Evolutionary conservation across 2,113 vertebrate species (phyloP).

Genomic region (Donacobius atricapilla): DNA sequence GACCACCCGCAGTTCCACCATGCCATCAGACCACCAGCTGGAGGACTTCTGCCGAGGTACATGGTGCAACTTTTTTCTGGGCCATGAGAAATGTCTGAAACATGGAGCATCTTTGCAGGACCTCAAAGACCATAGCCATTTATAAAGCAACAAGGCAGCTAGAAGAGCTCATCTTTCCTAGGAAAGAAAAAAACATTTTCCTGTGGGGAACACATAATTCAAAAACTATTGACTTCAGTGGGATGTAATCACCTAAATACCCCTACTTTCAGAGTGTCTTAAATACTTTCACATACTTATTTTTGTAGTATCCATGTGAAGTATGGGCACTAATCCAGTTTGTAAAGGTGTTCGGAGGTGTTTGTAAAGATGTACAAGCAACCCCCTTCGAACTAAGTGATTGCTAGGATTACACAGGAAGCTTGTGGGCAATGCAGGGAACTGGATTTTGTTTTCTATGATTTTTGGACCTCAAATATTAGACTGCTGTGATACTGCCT

Average conservation of each 20-base stretch:
- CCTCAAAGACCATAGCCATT: background rate
- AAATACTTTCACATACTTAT: background rate
- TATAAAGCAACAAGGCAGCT: background rate
- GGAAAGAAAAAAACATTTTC: background rate
- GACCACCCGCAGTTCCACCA: rapidly evolving
- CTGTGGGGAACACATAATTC: rapidly evolving
- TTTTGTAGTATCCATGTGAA: background rate
- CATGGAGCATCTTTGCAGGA: background rate
- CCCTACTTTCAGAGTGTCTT: background rate
- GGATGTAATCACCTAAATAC: background rate
- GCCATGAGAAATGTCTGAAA: background rate
- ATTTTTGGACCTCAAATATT: background rate
- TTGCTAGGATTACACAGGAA: background rate
- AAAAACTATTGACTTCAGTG: background rate
- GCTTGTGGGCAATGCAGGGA: background rate
- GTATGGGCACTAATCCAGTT: background rate
- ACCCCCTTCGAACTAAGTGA: background rate
- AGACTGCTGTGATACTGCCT: background rate
- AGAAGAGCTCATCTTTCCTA: background rate
- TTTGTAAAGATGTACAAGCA: background rate
- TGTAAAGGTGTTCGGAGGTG: background rate
- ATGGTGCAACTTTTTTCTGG: background rate
- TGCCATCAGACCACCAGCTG: background rate
- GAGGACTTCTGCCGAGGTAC: background rate
- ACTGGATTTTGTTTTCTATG: background rate